A percentile compares a stretch with the other conserved stretches of the same genome.
These are phyloP conservation scores for Coluber constrictor DNA, from an alignment of 2,797 vertebrate genomes.

Conservation along the genomic window DNA sequence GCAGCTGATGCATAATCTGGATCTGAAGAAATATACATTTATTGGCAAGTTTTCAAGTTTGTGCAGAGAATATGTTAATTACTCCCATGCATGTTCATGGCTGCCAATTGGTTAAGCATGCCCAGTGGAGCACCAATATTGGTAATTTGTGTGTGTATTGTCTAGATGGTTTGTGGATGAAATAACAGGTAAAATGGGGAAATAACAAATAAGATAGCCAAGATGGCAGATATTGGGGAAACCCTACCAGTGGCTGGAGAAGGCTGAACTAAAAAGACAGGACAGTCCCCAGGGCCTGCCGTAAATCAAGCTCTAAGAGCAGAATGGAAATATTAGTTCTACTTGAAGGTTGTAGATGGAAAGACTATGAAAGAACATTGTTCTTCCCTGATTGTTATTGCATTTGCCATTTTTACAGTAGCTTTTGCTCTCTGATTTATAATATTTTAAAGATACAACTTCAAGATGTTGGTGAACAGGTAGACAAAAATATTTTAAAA, in stretches of 20 bases:
- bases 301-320: background rate
- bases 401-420: background rate
- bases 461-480: background rate
- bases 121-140: background rate
- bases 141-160: background rate
- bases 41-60: background rate
- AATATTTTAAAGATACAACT: background rate
- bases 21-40: background rate
- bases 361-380: background rate
- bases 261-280: no score
- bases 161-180: no score
- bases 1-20: background rate
- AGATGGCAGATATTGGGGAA: no score
- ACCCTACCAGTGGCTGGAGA: no score
- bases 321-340: background rate
- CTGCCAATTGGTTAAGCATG: background rate
- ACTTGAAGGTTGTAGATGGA: background rate
- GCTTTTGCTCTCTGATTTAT: background rate
- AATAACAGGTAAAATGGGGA: no score
- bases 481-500: background rate
- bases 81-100: background rate
- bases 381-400: background rate
- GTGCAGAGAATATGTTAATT: background rate
- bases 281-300: background rate
- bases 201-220: no score